Base-by-base conservation (phyloP, 2,888 invertebrate species). In the Orthosia incerta region DNA sequence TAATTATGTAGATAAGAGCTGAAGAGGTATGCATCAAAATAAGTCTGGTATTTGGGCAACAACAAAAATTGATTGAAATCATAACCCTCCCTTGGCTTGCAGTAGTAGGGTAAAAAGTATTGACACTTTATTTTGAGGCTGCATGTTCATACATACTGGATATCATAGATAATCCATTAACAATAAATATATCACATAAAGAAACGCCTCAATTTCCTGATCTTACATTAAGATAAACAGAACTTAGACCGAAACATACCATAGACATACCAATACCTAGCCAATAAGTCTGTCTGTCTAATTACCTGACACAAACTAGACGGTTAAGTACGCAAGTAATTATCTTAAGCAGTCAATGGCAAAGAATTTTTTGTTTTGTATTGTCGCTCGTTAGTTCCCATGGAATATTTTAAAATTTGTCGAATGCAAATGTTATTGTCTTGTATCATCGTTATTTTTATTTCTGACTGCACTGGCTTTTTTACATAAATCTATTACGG, bases 401-500 rank as follows among this genome's bases (percentile, higher is more conserved):
- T 61, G 26, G 53, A 74, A 74, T 67, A 56, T 39, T 50, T 82
- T 61, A 57, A 55, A 26, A 31, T 39, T 48, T 23, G 20, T 57
- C 62, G 15, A 66, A 71, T 62, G 45, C 61, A 53, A 53, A 61
- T 20, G 48, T 9, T 70, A 48, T 50, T 26, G 3, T 12, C n/a
- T 82, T 78, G 57, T 53, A 68, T 65, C 67, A 62, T 72, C 15
- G 0, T 77, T 80, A 78, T 77, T 82, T 57, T 71, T 55, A 46
- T 18, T 31, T 0, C 45, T 62, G 81, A 48, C 59, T 64, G 55
- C 67, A 68, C 51, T 80, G 45, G 7, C 3, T 67, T 68, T 64
- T 59, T 26, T 12, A 45, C 20, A 39, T 51, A 63, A 60, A 63
- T 59, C 26, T 53, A 39, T 60, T 50, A 0, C 4, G 3, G 7